Conservation (phyloP, 1,140 invertebrate species). For the Bombus ignitus region DNA sequence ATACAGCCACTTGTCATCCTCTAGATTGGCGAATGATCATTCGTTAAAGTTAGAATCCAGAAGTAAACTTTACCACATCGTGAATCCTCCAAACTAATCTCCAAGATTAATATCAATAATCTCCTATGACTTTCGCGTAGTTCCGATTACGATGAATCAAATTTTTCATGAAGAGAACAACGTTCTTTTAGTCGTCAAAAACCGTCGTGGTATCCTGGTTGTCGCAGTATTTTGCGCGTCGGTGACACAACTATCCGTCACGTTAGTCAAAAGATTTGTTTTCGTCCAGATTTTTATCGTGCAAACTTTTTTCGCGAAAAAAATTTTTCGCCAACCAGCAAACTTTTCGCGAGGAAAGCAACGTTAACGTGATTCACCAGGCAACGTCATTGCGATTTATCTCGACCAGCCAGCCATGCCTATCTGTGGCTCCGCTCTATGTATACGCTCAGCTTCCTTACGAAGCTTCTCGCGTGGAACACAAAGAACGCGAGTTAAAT, state of each 20-base stretch:
- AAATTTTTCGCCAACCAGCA: too few relatives aligned
- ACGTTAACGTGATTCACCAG: constrained; percentile 20
- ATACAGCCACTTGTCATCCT: neutral
- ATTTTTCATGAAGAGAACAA: too few relatives aligned
- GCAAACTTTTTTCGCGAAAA: neutral
- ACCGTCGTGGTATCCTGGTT: accelerated
- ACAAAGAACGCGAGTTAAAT: constrained; percentile 37
- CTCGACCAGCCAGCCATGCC: constrained; percentile 3
- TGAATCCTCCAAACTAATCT: too few relatives aligned
- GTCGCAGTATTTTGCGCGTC: neutral
- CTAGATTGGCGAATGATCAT: neutral
- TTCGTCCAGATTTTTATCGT: neutral
- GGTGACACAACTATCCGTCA: neutral
- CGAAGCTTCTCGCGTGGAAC: neutral
- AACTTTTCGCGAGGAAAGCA: neutral
- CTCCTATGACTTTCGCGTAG: too few relatives aligned
- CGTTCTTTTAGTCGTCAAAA: neutral
- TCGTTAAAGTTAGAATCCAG: neutral
- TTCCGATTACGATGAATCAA: too few relatives aligned
- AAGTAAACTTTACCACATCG: too few relatives aligned
- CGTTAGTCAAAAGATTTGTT: too few relatives aligned
- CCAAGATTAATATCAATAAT: neutral
- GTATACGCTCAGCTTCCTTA: too few relatives aligned
- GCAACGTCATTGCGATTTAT: constrained; percentile 15
- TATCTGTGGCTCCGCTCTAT: neutral